Conservation (phyloP, 2,888 invertebrate genomes). For the Cryptocephalus moraei region DNA sequence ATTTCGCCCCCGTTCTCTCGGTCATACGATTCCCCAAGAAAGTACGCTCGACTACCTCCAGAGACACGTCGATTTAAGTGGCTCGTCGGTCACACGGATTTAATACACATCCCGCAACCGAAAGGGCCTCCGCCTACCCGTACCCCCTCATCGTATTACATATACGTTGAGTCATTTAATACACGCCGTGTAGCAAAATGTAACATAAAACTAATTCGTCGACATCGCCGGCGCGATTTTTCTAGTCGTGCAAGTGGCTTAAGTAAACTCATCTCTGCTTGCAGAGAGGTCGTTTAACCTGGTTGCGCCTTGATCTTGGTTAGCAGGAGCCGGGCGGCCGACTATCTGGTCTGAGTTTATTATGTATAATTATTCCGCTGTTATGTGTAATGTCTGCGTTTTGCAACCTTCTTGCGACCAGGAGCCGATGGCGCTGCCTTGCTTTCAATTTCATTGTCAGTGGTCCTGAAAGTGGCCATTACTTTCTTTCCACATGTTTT, state of each 20-base stretch:
- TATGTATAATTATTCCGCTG: slow-evolving; percentile 13
- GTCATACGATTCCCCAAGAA: neutral
- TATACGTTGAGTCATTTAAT: slow-evolving; percentile 6
- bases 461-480: too few species aligned
- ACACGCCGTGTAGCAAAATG: slow-evolving; percentile 9
- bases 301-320: neutral
- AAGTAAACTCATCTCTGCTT: slow-evolving; percentile 14
- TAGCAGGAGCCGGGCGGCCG: slow-evolving; percentile 5
- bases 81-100: slow-evolving; percentile 3
- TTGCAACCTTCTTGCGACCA: too few species aligned
- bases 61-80: neutral
- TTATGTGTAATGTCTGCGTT: slow-evolving; percentile 9
- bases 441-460: too few species aligned
- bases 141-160: slow-evolving; percentile 2
- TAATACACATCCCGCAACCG: neutral
- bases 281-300: slow-evolving; percentile 18
- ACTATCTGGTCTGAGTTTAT: slow-evolving; percentile 10
- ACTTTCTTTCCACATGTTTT: too few species aligned
- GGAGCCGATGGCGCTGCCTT: too few species aligned
- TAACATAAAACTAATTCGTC: slow-evolving; percentile 19
- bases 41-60: neutral
- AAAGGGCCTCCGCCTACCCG: neutral
- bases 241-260: slow-evolving; percentile 20
- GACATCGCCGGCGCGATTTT: slow-evolving; percentile 14
- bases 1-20: too few species aligned